phyloP scores from a whole-genome alignment of 2,113 vertebrate genomes.

The Thomomys bottae region DNA sequence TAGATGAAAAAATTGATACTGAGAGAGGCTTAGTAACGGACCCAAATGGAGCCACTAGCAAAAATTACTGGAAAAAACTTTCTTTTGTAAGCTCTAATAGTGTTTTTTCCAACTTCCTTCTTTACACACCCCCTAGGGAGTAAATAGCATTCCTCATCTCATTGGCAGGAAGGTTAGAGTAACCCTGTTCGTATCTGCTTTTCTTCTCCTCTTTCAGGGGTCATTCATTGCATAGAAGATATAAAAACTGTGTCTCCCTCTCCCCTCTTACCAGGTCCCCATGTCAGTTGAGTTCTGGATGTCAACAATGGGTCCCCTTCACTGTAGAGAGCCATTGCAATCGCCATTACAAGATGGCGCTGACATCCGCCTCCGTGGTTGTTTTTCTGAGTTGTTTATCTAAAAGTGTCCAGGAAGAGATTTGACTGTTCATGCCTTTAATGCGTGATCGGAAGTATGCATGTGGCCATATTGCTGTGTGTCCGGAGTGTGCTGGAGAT shows the following conservation, averaged over 20 bases:
- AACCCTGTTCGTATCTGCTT: background rate
- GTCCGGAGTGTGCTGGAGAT: no score
- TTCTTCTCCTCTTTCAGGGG: background rate
- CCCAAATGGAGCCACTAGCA: background rate
- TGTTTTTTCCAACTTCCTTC: background rate
- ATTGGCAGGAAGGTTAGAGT: background rate
- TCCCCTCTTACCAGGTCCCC: background rate
- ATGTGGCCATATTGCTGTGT: no score
- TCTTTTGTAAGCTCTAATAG: background rate
- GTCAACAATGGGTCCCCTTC: background rate
- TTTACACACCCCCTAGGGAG: fast-evolving
- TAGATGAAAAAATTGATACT: background rate
- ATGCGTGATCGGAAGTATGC: no score
- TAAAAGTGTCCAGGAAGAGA: no score
- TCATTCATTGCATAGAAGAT: background rate
- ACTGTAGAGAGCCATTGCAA: no score
- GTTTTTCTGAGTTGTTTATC: no score
- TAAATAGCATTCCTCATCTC: background rate
- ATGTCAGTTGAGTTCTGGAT: background rate
- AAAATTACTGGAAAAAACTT: background rate
- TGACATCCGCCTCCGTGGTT: no score
- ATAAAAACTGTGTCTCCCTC: background rate
- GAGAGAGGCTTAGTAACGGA: background rate
- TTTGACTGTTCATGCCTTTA: no score
- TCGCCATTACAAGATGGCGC: no score